Conservation (phyloP, 1,140 invertebrate species). For the Eriosoma lanigerum region DNA sequence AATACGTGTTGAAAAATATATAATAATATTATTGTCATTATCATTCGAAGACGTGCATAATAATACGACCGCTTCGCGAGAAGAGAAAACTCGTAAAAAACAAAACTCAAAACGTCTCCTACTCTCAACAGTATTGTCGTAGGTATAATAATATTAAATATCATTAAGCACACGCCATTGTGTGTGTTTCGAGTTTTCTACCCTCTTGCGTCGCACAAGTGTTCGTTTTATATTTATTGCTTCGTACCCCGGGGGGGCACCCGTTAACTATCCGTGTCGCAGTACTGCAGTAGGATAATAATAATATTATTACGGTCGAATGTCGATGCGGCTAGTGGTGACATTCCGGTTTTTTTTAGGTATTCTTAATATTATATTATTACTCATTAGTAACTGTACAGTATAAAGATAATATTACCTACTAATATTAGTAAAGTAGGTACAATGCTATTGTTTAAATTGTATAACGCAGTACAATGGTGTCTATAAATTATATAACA, state of each 20-base stretch:
- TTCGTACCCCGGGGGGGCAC: neutral
- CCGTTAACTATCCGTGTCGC: constrained; percentile 8
- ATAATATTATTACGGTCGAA: constrained; percentile 16
- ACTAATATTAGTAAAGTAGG: too few species aligned
- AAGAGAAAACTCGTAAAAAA: constrained; percentile 21
- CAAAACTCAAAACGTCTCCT: constrained; percentile 8
- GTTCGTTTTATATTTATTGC: constrained; percentile 33
- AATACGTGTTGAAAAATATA: too few species aligned
- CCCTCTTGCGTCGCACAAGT: neutral
- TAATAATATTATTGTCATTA: too few species aligned
- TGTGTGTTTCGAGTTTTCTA: neutral
- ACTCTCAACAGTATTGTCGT: constrained; percentile 4
- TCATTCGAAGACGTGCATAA: too few species aligned
- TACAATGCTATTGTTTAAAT: too few species aligned
- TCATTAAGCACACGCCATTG: neutral
- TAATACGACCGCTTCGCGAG: too few species aligned
- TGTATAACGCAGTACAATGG: too few species aligned
- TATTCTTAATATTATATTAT: constrained; percentile 7
- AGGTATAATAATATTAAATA: neutral
- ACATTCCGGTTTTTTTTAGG: constrained; percentile 17
- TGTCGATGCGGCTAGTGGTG: neutral
- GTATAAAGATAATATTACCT: too few species aligned
- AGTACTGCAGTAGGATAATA: neutral
- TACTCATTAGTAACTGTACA: too few species aligned
- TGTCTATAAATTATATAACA: too few species aligned